Base-by-base conservation (phyloP, 1,140 invertebrate species). In the Paracyclopina nana region DNA sequence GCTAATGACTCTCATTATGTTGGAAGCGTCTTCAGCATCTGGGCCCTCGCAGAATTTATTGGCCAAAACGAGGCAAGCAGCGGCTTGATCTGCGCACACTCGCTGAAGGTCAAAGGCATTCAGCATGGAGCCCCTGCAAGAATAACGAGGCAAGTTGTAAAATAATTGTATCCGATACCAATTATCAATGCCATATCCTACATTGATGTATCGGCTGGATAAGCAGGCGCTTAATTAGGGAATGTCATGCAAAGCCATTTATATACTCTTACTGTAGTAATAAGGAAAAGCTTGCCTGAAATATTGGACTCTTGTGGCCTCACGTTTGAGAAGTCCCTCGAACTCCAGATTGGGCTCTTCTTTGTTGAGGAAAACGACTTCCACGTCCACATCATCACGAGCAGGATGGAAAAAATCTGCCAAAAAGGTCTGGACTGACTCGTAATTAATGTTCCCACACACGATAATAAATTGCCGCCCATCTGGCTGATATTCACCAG, bases 251-350 rank as follows among this genome's bases (percentile, higher is more conserved):
- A n/a, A n/a, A n/a, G n/a, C n/a, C n/a, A n/a, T n/a, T n/a, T n/a
- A n/a, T n/a, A n/a, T n/a, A n/a, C n/a, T n/a, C n/a, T n/a, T n/a
- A n/a, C n/a, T n/a, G n/a, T n/a, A n/a, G n/a, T n/a, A n/a, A n/a
- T n/a, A n/a, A n/a, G n/a, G n/a, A n/a, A n/a, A 9, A 31, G 14
- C 34, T 38, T 38, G 72, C 52, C 69, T 66, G 57, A 73, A 73
- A 57, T 71, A 74, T 57, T 74, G 68, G 22, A 73, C 70, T 57
- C 71, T 71, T 41, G 70, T 73, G 56, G 72, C 72, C 58, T 74
- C 69, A 46, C 70, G 56, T 55, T 74, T 73, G 41, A 73, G 64
- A 26, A 74, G 59, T 34, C 71, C 70, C 59, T 73, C 70, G 44
- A 74, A 58, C 55, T 74, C 72, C 25, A 73, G 58, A 56, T 73